Conservation (phyloP, 1,140 invertebrate species). For the Hycleus phaleratus region DNA sequence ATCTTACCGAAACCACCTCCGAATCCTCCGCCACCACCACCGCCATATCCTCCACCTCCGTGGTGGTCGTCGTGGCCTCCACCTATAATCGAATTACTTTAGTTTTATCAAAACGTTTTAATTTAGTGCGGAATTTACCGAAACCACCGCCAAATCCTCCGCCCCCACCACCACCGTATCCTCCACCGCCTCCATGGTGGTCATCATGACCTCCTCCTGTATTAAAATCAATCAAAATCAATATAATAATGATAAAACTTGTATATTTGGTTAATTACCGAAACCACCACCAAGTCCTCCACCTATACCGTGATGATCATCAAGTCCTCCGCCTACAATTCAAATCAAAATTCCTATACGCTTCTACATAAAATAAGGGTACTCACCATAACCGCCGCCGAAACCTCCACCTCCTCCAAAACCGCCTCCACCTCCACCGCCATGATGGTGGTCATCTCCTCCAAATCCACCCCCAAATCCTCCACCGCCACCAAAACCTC, state of each 20-base stretch:
- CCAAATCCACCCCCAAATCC: constrained; percentile 2
- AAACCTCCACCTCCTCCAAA: constrained; percentile 9
- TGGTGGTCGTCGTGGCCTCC: not conserved
- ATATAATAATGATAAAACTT: too few species aligned
- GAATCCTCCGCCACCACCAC: constrained; percentile 2
- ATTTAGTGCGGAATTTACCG: not conserved
- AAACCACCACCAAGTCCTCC: constrained; percentile 7
- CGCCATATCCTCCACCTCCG: constrained; percentile 8
- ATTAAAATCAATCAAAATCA: too few species aligned
- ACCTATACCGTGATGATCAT: constrained; percentile 10
- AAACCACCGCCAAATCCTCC: not conserved
- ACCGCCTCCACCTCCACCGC: constrained; percentile 6
- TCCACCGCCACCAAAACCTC: constrained; percentile 4
- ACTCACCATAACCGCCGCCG: constrained; percentile 2
- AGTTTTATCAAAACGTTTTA: too few species aligned
- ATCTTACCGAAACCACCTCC: not conserved
- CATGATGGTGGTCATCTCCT: not conserved
- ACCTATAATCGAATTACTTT: too few species aligned
- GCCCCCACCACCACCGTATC: constrained; percentile 15
- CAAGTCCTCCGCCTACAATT: not conserved
- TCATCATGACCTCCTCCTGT: not conserved
- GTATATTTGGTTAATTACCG: not conserved
- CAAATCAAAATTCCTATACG: too few species aligned
- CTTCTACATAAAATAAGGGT: too few species aligned
- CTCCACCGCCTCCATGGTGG: constrained; percentile 14